A percentile compares a stretch with the other conserved stretches of the same genome.
These are phyloP conservation scores for Volucella inanis DNA, from an alignment of 2,888 invertebrate genomes.

Conservation along the genomic window DNA sequence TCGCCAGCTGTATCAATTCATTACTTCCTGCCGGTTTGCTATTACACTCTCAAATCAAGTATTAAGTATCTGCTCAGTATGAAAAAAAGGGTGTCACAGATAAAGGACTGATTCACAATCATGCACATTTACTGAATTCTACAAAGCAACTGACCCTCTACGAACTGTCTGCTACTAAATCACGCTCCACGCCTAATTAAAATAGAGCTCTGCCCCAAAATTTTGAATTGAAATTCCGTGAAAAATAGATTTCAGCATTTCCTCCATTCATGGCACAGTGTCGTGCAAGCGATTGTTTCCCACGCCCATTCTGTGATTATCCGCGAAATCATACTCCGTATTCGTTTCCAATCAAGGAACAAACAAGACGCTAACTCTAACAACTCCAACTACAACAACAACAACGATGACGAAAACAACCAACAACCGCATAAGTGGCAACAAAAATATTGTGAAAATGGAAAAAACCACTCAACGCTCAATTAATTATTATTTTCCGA, in stretches of 20 bases:
- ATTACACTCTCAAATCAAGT: too few species aligned
- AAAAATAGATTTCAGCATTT: conserved; percentile 33
- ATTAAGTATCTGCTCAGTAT: too few species aligned
- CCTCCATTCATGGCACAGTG: conserved; percentile 32
- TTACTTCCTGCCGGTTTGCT: too few species aligned
- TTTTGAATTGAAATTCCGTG: too few species aligned
- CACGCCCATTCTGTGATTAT: conserved; percentile 57
- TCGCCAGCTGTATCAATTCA: too few species aligned
- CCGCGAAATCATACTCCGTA: conserved; percentile 32
- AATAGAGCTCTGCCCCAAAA: too few species aligned
- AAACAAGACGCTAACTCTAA: conserved; percentile 41
- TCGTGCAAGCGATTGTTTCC: conserved; percentile 46
- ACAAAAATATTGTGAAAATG: conserved; percentile 70
- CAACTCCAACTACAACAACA: conserved; percentile 67
- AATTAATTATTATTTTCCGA: conserved; percentile 74
- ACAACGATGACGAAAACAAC: conserved; percentile 65
- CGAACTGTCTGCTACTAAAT: too few species aligned
- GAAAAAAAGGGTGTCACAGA: too few species aligned
- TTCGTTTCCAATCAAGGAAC: conserved; percentile 59
- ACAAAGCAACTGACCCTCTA: too few species aligned
- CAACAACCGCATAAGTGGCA: conserved; percentile 22
- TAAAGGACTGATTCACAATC: too few species aligned
- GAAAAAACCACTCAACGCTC: conserved; percentile 74
- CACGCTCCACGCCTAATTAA: too few species aligned
- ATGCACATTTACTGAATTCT: too few species aligned